Percentiles rank a stretch among this genome's conserved stretches.
Evolutionary conservation across 2,113 vertebrate species (phyloP).

Genomic region (Hucho hucho): DNA sequence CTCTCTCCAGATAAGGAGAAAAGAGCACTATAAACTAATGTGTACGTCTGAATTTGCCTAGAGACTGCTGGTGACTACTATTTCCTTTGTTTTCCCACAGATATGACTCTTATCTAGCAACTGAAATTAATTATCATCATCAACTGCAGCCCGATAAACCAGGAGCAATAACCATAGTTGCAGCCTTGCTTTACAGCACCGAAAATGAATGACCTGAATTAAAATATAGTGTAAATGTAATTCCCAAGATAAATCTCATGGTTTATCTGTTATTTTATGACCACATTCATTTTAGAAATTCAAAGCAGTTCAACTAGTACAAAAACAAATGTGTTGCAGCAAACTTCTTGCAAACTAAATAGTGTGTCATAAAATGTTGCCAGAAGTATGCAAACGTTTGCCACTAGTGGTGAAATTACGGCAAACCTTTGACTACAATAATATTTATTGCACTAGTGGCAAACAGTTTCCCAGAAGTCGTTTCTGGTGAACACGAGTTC

Average conservation of each 20-base stretch:
- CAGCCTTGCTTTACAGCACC: not conserved
- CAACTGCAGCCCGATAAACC: not conserved
- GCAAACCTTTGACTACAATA: too few species aligned
- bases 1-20: not conserved
- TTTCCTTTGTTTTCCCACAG: not conserved
- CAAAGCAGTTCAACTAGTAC: not conserved
- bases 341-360: too few species aligned
- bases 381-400: too few species aligned
- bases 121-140: not conserved
- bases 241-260: not conserved
- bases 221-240: slow-evolving; percentile 3
- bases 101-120: not conserved
- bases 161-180: not conserved
- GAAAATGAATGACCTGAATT: slow-evolving; percentile 16
- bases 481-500: too few species aligned
- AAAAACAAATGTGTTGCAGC: too few species aligned
- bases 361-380: not conserved
- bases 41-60: not conserved
- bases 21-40: not conserved
- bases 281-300: not conserved
- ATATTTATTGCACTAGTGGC: too few species aligned
- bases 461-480: too few species aligned
- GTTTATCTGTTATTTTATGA: slow-evolving; percentile 4
- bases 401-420: too few species aligned
- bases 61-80: not conserved